Percentiles rank a stretch among this genome's conserved stretches.
Conservation (phyloP, 2,797 vertebrate species). For the Diplodus puntazzo region DNA sequence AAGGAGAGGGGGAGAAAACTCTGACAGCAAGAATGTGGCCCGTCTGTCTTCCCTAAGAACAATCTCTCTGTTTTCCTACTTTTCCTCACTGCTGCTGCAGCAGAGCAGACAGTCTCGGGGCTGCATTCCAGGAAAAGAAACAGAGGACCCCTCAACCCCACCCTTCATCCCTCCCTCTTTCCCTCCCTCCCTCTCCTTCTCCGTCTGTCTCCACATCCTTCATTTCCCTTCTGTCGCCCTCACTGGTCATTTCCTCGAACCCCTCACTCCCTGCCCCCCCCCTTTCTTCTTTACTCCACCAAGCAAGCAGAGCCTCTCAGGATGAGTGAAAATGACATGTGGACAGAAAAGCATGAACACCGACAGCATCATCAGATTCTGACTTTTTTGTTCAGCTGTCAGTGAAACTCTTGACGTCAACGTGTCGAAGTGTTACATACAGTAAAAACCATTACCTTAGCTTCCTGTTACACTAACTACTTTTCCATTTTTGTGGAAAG, state of each 20-base stretch:
- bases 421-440: constrained; percentile 28
- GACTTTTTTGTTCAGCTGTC: not conserved
- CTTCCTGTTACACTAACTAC: constrained; percentile 50
- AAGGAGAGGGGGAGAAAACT: constrained; percentile 19
- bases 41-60: constrained; percentile 76
- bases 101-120: constrained; percentile 69
- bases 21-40: constrained; percentile 82
- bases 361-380: not conserved
- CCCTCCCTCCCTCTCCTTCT: constrained; percentile 53
- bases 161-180: constrained; percentile 37
- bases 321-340: constrained; percentile 49
- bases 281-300: constrained; percentile 55
- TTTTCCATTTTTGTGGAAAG: constrained; percentile 64
- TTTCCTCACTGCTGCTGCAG: constrained; percentile 52
- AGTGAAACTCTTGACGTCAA: constrained; percentile 7
- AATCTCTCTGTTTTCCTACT: constrained; percentile 80
- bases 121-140: constrained; percentile 83
- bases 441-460: constrained; percentile 39
- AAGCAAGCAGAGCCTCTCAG: constrained; percentile 38
- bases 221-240: constrained; percentile 77
- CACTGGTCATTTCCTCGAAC: constrained; percentile 71
- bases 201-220: constrained; percentile 74
- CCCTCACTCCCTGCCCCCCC: constrained; percentile 28
- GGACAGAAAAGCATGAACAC: constrained; percentile 15
- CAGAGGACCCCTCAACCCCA: constrained; percentile 71